Evolutionary conservation across 1,140 invertebrate genomes (phyloP).

Genomic region (Augochlora pura): DNA sequence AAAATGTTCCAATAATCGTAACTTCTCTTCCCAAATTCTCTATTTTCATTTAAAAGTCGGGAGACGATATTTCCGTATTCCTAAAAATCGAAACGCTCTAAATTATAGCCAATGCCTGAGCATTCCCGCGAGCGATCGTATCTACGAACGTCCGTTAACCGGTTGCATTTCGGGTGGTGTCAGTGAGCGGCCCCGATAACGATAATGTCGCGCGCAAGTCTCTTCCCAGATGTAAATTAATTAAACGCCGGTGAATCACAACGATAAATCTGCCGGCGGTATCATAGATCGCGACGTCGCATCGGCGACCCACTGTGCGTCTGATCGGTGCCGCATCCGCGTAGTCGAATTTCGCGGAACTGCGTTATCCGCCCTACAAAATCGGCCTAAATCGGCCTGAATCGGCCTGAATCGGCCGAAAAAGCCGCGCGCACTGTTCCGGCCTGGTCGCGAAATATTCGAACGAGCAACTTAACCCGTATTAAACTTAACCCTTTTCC

Average conservation of each 20-base stretch:
- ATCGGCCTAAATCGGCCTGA: too few relatives aligned
- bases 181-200: too few relatives aligned
- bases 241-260: conserved; percentile 23
- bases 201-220: conserved; percentile 6
- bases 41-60: too few relatives aligned
- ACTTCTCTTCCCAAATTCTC: too few relatives aligned
- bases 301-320: not conserved
- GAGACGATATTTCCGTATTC: too few relatives aligned
- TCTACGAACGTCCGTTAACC: too few relatives aligned
- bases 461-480: conserved; percentile 17
- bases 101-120: too few relatives aligned
- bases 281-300: conserved; percentile 13
- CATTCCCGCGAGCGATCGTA: too few relatives aligned
- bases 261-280: conserved; percentile 21
- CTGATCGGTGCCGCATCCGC: not conserved
- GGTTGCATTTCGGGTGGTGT: not conserved
- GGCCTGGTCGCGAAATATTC: not conserved
- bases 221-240: conserved; percentile 31
- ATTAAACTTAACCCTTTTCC: too few relatives aligned
- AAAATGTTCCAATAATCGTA: too few relatives aligned
- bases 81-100: too few relatives aligned
- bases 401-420: not conserved
- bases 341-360: not conserved
- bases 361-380: not conserved
- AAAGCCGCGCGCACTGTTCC: conserved; percentile 11